Base-by-base conservation (phyloP, 2,888 invertebrate genomes). In the Hirtodrosophila histrioides region DNA sequence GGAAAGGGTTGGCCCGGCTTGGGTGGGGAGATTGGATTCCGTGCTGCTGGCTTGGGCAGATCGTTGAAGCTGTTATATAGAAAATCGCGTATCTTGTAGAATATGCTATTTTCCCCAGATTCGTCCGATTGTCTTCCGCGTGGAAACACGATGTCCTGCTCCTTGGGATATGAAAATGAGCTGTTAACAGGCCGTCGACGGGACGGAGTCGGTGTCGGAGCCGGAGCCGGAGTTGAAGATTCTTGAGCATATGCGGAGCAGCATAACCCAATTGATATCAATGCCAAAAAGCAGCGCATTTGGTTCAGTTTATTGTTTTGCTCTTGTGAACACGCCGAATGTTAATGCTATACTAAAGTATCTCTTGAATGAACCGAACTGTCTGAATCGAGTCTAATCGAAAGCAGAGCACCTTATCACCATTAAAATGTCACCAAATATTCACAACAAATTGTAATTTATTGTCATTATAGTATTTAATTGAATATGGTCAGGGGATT, bases 1-100 rank as follows among this genome's bases (percentile, higher is more conserved):
- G 84, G 84, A 49, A 77, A 84, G 23, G 61, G 75, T 36, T 88
- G 78, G 1, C 84, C 84, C 0, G 84, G 88, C 2, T 33, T 43
- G 3, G 51, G 54, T 0, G 56, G 48, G 8, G 67, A 43, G 3
- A n/a, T 46, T 4, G 35, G 43, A 6, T 54, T 60, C 2, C 41
- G 39, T 11, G 11, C 48, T 7, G 35, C 48, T 1, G 73, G 75
- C 24, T 10, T 35, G 3, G 83, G 83, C 7, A 68, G n/a, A n/a
- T 43, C 37, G 4, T 51, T 51, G 4, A 1, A 5, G 0, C 17
- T 43, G 6, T 43, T 27, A 3, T 46, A 61, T 0, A 43, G 35
- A 45, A 77, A 80, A 4, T 72, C 67, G 4, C 66, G 37, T 43
- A 84, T 79, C 49, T 61, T 70, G 10, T 54, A 77, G 40, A 66